Conservation (phyloP, 2,888 invertebrate genomes). For the Hermaeophaga mercurialis region DNA sequence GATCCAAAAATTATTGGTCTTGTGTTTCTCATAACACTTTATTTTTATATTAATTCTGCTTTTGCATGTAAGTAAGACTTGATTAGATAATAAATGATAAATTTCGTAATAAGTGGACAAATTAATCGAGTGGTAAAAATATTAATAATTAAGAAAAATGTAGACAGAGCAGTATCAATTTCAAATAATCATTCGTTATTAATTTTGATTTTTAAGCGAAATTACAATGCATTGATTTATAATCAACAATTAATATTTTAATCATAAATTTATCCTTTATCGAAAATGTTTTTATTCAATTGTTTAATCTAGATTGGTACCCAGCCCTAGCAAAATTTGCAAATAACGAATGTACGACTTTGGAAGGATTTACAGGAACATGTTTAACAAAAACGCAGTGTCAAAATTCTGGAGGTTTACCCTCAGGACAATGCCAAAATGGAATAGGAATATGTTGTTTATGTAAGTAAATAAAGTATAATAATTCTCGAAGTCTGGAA, state of each 20-base stretch:
- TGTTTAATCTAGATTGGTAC: constrained; percentile 44
- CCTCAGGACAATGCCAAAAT: constrained; percentile 73
- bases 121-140: no score
- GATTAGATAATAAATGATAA: no score
- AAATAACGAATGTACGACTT: constrained; percentile 70
- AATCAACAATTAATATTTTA: no score
- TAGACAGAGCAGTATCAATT: no score
- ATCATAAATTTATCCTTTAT: no score
- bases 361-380: constrained; percentile 72
- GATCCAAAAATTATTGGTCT: constrained; percentile 12
- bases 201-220: no score
- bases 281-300: background rate
- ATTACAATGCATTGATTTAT: no score
- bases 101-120: no score
- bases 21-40: constrained; percentile 3
- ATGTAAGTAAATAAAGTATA: constrained; percentile 62
- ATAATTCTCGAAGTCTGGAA: no score
- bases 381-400: constrained; percentile 79
- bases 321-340: constrained; percentile 71
- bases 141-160: no score
- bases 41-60: constrained; percentile 10
- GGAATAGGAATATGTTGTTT: constrained; percentile 81
- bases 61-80: constrained; percentile 12
- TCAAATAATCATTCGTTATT: no score
- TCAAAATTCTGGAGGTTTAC: constrained; percentile 69